Conservation (phyloP, 2,888 invertebrate genomes). For the Agonopterix alstromeriana region DNA sequence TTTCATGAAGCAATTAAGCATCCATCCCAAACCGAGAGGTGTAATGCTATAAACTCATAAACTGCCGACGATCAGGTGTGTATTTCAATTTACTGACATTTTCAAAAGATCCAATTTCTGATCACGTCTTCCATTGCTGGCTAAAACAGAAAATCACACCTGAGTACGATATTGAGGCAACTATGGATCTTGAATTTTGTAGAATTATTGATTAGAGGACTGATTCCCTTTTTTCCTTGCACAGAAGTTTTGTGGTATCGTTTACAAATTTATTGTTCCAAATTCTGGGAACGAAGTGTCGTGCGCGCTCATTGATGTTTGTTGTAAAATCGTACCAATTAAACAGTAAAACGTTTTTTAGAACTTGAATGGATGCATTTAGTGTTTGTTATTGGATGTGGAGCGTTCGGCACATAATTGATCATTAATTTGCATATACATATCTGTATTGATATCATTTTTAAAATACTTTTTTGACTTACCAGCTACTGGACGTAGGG, state of each 20-base stretch:
- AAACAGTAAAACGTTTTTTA: conserved; percentile 46
- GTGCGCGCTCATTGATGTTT: conserved; percentile 55
- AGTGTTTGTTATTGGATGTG: neutral
- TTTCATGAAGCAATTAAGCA: conserved; percentile 67
- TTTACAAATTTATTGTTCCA: conserved; percentile 67
- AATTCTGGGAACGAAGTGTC: conserved; percentile 59
- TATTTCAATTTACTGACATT: neutral
- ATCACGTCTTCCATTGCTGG: no score
- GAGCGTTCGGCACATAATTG: neutral
- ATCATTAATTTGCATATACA: no score
- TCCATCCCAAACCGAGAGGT: conserved; percentile 54
- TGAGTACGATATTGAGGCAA: no score
- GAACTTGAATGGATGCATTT: conserved; percentile 13
- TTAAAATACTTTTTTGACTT: no score
- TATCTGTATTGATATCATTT: no score
- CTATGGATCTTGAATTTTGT: neutral
- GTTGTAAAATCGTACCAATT: conserved; percentile 49
- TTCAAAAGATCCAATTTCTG: no score
- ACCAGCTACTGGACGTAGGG: no score
- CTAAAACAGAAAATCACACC: no score
- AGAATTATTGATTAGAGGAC: no score
- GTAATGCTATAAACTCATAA: conserved; percentile 71
- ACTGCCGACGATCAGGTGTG: conserved; percentile 58
- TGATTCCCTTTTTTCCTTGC: conserved; percentile 27
- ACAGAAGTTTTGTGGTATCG: conserved; percentile 72